These are phyloP conservation scores for Pampusana beccarii DNA, from an alignment of 2,113 vertebrate species.

Conservation along the genomic window DNA sequence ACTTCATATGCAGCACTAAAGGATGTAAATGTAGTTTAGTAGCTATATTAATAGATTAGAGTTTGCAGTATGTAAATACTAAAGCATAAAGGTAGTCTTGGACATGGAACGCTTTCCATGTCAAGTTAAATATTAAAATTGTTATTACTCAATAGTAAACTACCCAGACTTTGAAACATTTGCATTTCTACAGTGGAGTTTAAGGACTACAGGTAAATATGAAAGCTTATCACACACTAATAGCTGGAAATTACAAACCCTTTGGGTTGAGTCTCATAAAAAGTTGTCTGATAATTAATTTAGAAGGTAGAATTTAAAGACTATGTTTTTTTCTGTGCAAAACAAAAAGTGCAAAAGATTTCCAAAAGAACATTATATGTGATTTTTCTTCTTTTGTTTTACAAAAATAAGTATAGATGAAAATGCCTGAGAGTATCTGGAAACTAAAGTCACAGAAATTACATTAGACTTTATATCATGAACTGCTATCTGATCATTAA, in stretches of 20 bases:
- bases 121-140: not conserved
- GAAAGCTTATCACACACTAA: not conserved
- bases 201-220: not conserved
- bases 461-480: not conserved
- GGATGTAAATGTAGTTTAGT: not conserved
- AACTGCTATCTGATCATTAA: not conserved
- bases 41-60: not conserved
- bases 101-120: not conserved
- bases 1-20: not conserved
- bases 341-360: not conserved
- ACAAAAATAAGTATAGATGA: not conserved
- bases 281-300: not conserved
- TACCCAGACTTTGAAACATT: not conserved
- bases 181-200: not conserved
- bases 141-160: not conserved
- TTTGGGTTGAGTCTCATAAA: not conserved
- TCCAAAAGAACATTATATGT: not conserved
- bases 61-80: not conserved
- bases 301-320: not conserved
- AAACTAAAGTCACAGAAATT: not conserved
- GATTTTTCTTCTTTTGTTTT: not conserved
- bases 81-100: not conserved
- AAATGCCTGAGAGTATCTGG: not conserved
- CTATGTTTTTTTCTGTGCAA: not conserved
- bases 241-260: not conserved